Evolutionary conservation across 2,888 invertebrate species (phyloP).

Genomic region (Neoascia interrupta): DNA sequence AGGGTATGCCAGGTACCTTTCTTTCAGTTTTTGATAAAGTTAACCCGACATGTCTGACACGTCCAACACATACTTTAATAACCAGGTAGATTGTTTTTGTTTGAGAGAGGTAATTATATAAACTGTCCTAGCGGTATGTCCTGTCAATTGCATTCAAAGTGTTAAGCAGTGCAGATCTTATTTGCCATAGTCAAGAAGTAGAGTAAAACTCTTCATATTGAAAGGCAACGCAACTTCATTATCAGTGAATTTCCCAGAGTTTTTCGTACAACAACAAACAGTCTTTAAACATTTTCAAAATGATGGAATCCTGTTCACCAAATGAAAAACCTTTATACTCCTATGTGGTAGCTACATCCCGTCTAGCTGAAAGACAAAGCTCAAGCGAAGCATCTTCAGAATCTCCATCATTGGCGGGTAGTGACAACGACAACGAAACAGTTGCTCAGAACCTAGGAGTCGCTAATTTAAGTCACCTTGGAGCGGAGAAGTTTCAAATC

Average conservation of each 20-base stretch:
- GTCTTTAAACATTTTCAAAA: too few relatives aligned
- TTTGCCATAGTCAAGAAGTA: background rate
- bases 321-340: slow-evolving; percentile 74
- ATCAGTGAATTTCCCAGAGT: background rate
- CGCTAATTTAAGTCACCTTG: slow-evolving; percentile 87
- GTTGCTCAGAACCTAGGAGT: too few relatives aligned
- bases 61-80: too few relatives aligned
- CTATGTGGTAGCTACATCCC: slow-evolving; percentile 70
- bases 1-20: too few relatives aligned
- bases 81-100: too few relatives aligned
- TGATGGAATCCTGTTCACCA: too few relatives aligned
- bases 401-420: slow-evolving; percentile 73
- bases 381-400: slow-evolving; percentile 79
- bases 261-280: too few relatives aligned
- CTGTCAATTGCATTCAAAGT: background rate
- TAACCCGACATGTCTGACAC: too few relatives aligned
- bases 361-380: slow-evolving; percentile 76
- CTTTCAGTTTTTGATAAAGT: too few relatives aligned
- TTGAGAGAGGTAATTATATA: too few relatives aligned
- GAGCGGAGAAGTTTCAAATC: slow-evolving; percentile 94
- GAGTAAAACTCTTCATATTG: background rate
- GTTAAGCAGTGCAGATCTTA: background rate
- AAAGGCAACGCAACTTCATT: background rate
- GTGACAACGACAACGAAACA: slow-evolving; percentile 83
- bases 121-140: background rate